Base-by-base conservation (phyloP, 2,113 vertebrate species). In the Gymnarchus niloticus region DNA sequence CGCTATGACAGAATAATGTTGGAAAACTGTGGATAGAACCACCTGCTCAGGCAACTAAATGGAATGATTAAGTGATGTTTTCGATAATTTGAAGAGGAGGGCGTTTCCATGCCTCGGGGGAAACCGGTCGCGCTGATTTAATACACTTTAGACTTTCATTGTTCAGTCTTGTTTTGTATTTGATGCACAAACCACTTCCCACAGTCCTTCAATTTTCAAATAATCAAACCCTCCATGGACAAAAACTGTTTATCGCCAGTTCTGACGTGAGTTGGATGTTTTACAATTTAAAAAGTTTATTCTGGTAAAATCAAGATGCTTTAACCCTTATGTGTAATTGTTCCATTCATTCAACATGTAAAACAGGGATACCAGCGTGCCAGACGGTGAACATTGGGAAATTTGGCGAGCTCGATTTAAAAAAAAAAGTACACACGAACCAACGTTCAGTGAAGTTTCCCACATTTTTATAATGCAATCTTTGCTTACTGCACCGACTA, bases 11-110 rank as follows among this genome's bases (percentile, higher is more conserved):
- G 9, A 25, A 80, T 49, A 80, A 23, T 9, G 7, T 49, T 28
- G 65, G 10, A 80, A 80, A 46, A 48, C 23, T 80, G n/a, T 49
- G 21, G 46, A 80, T 49, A 48, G 46, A 48, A 78, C 46, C 23
- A 44, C 19, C 41, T n/a, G 76, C 76, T 65, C 61, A 14, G 41
- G 87, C 4, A 81, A 46, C 61, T 87, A 46, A 82, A 28, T 28
- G 37, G 59, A 65, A 9, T 37, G 17, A 37, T 65, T 37, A 65
- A 28, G 25, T 37, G 2, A 25, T 69, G 61, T 69, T 37, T 37
- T 69, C 61, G 17, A 33, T 65, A 65, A 37, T 10, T 5, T 69
- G 28, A 33, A 33, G 61, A 65, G 59, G 25, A 17, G 61, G 10
- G 28, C 25, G 25, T 0, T 69, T 69, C 12, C 28, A 69, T 33